A percentile compares a stretch with the other conserved stretches of the same genome.
Conservation (phyloP, 2,797 vertebrate species). For the Diglossa cyanea region DNA sequence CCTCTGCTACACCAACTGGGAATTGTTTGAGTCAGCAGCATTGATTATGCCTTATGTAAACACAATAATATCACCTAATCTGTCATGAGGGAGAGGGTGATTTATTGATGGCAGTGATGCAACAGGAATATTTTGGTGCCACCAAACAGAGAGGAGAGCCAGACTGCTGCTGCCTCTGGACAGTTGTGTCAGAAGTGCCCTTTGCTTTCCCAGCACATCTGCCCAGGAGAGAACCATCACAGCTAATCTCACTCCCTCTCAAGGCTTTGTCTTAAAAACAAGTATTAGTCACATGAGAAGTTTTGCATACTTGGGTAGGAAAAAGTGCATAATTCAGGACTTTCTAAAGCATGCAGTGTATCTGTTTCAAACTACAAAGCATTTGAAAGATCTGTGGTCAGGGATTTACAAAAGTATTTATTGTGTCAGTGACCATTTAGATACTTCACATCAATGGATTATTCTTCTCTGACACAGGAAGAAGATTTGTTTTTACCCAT, state of each 20-base stretch:
- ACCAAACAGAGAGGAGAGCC: neutral
- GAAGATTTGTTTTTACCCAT: conserved; percentile 1
- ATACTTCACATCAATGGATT: neutral
- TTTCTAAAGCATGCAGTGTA: neutral
- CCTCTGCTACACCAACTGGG: neutral
- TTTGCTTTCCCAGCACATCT: neutral
- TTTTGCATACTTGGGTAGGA: neutral
- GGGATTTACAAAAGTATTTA: neutral
- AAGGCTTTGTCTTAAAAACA: neutral
- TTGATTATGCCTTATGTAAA: neutral
- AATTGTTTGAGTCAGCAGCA: neutral
- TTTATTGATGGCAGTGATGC: neutral
- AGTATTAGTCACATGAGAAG: neutral
- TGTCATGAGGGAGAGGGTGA: neutral
- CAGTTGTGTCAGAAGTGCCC: neutral
- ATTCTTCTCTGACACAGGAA: neutral
- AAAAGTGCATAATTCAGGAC: neutral
- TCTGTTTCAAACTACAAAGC: neutral
- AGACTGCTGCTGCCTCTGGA: neutral
- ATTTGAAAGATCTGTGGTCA: neutral
- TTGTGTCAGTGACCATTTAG: neutral
- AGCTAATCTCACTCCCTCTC: neutral
- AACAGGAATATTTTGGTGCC: neutral
- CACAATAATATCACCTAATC: neutral
- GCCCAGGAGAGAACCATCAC: neutral